phyloP scores from a whole-genome alignment of 2,888 invertebrate species.

The Platycheirus rosarum region DNA sequence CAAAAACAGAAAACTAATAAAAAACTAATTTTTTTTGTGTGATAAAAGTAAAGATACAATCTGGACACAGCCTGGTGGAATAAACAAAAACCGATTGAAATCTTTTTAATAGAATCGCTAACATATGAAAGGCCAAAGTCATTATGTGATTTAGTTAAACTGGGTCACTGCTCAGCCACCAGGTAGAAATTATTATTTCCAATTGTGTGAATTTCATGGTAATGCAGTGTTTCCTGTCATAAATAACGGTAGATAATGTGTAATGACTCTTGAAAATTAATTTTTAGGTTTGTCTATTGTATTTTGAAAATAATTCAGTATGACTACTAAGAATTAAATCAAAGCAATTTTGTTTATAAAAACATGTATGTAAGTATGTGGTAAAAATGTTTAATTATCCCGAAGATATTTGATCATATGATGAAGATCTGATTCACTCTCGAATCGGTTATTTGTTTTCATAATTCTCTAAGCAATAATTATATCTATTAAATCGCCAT shows the following conservation, averaged over 20 bases:
- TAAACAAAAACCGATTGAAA: constrained; percentile 44
- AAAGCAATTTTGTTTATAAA: too few species aligned
- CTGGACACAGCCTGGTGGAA: constrained; percentile 55
- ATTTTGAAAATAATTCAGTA: not conserved
- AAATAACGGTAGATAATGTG: constrained; percentile 27
- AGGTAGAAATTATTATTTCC: constrained; percentile 20
- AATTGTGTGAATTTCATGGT: constrained; percentile 9
- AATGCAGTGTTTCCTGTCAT: constrained; percentile 44
- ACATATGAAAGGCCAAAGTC: constrained; percentile 13
- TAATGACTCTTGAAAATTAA: constrained; percentile 33
- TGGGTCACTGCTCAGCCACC: constrained; percentile 29
- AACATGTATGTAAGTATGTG: too few species aligned
- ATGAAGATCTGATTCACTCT: too few species aligned
- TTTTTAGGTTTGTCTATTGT: not conserved
- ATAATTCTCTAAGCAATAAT: too few species aligned
- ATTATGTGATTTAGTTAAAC: constrained; percentile 13
- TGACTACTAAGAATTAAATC: too few species aligned
- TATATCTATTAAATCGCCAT: too few species aligned
- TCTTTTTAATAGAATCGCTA: not conserved
- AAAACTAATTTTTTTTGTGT: not conserved
- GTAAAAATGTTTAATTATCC: too few species aligned
- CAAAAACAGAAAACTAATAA: not conserved
- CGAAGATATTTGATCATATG: too few species aligned
- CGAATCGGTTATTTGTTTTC: too few species aligned
- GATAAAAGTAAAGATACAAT: constrained; percentile 26